These are phyloP conservation scores for Xenopus borealis DNA, from an alignment of 2,113 vertebrate species.

Conservation along the genomic window DNA sequence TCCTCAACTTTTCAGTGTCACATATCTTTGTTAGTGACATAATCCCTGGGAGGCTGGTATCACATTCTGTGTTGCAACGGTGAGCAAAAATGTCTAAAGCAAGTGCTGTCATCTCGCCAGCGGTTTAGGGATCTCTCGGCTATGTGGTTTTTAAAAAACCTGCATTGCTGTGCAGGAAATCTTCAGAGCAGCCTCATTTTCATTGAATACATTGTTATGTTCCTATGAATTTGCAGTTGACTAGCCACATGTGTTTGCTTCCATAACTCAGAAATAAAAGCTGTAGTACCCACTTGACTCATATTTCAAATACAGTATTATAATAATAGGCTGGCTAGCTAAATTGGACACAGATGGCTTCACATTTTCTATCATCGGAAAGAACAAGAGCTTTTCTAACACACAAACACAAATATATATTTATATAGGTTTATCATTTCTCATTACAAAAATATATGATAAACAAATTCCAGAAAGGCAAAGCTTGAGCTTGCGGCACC, in stretches of 20 bases:
- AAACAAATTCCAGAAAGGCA: background rate
- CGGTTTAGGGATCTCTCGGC: constrained; percentile 37
- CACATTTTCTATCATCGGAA: constrained; percentile 44
- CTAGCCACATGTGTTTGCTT: constrained; percentile 47
- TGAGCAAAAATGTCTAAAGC: background rate
- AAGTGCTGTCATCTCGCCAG: constrained; percentile 16
- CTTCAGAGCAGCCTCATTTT: constrained; percentile 45
- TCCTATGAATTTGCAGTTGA: constrained; percentile 47
- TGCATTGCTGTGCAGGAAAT: constrained; percentile 42
- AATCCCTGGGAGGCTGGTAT: constrained; percentile 24
- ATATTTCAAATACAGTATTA: constrained; percentile 47
- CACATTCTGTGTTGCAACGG: constrained; percentile 18
- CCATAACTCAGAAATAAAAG: constrained; percentile 47
- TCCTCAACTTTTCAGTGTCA: constrained; percentile 22
- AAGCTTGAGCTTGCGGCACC: background rate
- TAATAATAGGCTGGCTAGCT: constrained; percentile 45
- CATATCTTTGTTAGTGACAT: constrained; percentile 30
- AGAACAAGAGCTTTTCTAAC: constrained; percentile 11
- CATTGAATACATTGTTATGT: constrained; percentile 48
- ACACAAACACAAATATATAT: constrained; percentile 17
- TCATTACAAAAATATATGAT: background rate
- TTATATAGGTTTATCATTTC: background rate
- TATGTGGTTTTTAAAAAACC: constrained; percentile 43
- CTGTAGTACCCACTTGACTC: constrained; percentile 46
- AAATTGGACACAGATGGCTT: constrained; percentile 47